phyloP scores from a whole-genome alignment of 2,888 invertebrate species.

The Chrysotoxum bicinctum region DNA sequence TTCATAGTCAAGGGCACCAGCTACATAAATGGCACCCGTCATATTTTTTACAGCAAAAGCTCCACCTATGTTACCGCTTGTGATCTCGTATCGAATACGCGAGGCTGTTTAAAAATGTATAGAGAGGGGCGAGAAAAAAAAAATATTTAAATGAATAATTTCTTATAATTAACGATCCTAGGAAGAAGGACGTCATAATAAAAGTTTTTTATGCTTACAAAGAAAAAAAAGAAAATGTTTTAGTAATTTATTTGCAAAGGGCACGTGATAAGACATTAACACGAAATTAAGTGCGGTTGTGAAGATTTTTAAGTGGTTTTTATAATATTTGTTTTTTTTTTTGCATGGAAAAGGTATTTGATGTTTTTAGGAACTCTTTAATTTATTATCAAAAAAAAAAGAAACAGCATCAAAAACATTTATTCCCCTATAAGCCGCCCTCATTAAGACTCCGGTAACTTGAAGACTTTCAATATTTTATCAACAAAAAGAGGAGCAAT shows the following conservation, averaged over 20 bases:
- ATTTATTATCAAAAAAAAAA: background rate
- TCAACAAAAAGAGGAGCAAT: too few species aligned
- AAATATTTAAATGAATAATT: slow-evolving; percentile 22
- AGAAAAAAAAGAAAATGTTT: background rate
- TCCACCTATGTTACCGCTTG: slow-evolving; percentile 99
- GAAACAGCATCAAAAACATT: background rate
- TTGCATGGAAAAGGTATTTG: background rate
- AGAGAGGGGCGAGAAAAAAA: background rate
- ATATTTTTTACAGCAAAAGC: slow-evolving; percentile 99
- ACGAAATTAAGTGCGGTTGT: background rate
- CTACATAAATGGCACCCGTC: slow-evolving; percentile 99
- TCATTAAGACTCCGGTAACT: too few species aligned
- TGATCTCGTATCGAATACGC: slow-evolving; percentile 99
- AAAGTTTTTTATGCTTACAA: background rate
- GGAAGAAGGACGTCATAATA: slow-evolving; percentile 2
- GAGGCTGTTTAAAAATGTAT: slow-evolving; percentile 86
- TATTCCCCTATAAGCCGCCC: too few species aligned
- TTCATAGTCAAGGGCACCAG: slow-evolving; percentile 98
- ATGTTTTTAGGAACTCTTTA: background rate
- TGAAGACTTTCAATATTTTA: too few species aligned
- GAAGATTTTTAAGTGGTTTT: background rate
- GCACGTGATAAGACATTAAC: background rate
- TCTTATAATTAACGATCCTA: slow-evolving; percentile 4
- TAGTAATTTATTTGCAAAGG: background rate
- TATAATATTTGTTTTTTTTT: background rate